Evolutionary conservation across 2,113 vertebrate species (phyloP).

Genomic region (Apodemus sylvaticus): DNA sequence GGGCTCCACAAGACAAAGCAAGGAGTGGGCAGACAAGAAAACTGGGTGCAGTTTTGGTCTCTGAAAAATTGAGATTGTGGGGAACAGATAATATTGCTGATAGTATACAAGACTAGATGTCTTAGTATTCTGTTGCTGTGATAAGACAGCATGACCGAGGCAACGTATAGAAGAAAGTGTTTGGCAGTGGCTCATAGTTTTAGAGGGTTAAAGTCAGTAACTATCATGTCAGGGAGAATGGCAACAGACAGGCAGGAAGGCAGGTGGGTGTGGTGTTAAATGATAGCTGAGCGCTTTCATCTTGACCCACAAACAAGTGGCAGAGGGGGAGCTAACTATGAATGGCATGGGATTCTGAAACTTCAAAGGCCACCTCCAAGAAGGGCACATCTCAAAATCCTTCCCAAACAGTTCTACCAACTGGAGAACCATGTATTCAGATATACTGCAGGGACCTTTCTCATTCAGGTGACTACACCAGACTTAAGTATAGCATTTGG

Average conservation of each 20-base stretch:
- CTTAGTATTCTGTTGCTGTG: background rate
- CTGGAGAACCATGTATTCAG: background rate
- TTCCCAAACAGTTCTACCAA: background rate
- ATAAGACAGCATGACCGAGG: background rate
- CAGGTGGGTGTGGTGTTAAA: no score
- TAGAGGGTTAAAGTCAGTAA: no score
- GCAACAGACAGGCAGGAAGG: no score
- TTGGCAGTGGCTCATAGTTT: no score
- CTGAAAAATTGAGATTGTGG: background rate
- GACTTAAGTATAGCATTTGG: background rate
- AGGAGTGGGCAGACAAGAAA: background rate
- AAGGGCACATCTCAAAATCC: background rate
- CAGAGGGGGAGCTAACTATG: no score
- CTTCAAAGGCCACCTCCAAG: no score
- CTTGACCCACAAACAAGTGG: no score
- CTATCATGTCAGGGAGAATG: no score
- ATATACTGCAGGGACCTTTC: no score
- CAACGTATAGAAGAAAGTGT: background rate
- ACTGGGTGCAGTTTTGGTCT: background rate
- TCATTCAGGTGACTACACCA: background rate
- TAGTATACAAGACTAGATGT: background rate
- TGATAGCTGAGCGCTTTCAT: no score
- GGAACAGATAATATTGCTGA: background rate
- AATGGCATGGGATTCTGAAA: no score
- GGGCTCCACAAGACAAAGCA: background rate